A percentile compares a stretch with the other conserved stretches of the same genome.
Evolutionary conservation across 1,140 invertebrate species (phyloP).

Genomic region (Drosophila grimshawi): DNA sequence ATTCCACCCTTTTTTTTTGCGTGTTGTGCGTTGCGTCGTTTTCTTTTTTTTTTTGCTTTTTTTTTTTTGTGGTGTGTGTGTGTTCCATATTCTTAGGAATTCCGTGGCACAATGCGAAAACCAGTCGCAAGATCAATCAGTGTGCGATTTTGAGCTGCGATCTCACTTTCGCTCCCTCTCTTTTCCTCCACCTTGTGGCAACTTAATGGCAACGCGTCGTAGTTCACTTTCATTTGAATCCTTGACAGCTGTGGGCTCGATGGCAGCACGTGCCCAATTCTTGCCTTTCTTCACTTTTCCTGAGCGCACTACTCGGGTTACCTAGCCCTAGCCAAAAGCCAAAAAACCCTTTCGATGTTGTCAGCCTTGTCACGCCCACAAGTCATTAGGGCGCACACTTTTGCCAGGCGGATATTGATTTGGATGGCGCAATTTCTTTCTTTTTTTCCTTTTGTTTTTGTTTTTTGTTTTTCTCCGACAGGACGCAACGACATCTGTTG

Average conservation of each 20-base stretch:
- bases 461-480: neutral
- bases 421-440: constrained; percentile 46
- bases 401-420: constrained; percentile 75
- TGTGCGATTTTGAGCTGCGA: constrained; percentile 43
- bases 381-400: constrained; percentile 76
- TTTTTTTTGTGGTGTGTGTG: constrained; percentile 33
- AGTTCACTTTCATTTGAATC: constrained; percentile 62
- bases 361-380: constrained; percentile 48
- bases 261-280: constrained; percentile 69
- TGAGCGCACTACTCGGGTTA: constrained; percentile 57
- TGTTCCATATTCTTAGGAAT: constrained; percentile 71
- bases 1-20: constrained; percentile 77
- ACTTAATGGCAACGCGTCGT: constrained; percentile 31
- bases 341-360: constrained; percentile 29
- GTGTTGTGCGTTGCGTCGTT: constrained; percentile 58
- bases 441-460: constrained; percentile 3
- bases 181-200: neutral
- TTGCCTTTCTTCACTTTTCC: constrained; percentile 54
- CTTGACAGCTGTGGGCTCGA: constrained; percentile 32
- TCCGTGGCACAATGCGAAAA: constrained; percentile 52
- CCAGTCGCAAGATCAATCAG: constrained; percentile 78
- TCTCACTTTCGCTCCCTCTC: constrained; percentile 1
- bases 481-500: constrained; percentile 58
- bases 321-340: constrained; percentile 17
- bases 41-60: constrained; percentile 31